Evolutionary conservation across 2,797 vertebrate genomes (phyloP).

Genomic region (Manis crassicaudata): DNA sequence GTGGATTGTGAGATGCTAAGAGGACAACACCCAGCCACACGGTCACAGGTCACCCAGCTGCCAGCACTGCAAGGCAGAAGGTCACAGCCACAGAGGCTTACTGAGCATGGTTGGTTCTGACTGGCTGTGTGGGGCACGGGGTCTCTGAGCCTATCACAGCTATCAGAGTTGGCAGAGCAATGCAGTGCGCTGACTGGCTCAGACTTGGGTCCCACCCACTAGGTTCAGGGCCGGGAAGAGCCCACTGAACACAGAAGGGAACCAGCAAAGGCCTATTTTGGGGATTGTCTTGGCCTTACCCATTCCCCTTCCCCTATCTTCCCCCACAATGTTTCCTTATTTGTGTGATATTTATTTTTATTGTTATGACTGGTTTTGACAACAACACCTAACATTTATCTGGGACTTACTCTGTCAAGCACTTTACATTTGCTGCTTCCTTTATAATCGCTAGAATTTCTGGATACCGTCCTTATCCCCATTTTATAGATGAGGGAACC

Average conservation of each 20-base stretch:
- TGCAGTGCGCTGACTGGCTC: neutral
- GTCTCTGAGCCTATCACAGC: neutral
- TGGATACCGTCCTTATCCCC: neutral
- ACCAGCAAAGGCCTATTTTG: neutral
- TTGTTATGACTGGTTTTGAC: neutral
- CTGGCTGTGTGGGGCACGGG: neutral
- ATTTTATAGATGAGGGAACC: neutral
- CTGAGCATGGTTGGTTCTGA: neutral
- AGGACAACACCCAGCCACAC: neutral
- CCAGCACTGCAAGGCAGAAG: neutral
- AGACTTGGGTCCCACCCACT: neutral
- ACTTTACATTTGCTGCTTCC: neutral
- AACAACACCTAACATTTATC: neutral
- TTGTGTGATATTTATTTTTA: neutral
- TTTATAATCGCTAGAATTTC: neutral
- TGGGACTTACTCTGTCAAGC: neutral
- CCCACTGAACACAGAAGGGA: neutral
- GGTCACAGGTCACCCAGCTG: accelerated
- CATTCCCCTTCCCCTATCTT: neutral
- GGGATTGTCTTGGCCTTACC: neutral
- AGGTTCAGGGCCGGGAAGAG: neutral
- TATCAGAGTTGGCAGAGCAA: neutral
- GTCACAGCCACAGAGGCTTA: neutral
- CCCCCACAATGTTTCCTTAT: neutral
- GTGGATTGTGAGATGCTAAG: too few species aligned